Percentiles rank a stretch among this genome's conserved stretches.
Evolutionary conservation across 2,797 vertebrate species (phyloP).

Genomic region (Margarornis squamiger): DNA sequence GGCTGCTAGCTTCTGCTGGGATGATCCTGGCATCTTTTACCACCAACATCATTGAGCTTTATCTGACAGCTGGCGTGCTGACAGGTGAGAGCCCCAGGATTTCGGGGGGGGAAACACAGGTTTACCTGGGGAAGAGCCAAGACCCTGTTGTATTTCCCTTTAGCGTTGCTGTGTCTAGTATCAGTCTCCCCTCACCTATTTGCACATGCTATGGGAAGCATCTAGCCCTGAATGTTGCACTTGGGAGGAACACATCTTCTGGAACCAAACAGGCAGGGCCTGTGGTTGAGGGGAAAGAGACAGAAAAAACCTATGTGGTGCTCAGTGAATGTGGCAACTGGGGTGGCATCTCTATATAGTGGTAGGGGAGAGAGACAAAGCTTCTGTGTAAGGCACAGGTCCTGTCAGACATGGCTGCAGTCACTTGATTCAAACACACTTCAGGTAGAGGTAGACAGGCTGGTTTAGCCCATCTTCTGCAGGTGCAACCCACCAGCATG

Average conservation of each 20-base stretch:
- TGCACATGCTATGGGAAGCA: not conserved
- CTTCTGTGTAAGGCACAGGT: not conserved
- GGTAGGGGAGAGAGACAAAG: not conserved
- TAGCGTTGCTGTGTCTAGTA: not conserved
- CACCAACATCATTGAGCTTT: constrained; percentile 80
- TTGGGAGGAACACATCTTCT: not conserved
- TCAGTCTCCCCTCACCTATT: not conserved
- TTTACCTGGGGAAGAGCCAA: not conserved
- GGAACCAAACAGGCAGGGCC: not conserved
- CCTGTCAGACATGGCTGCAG: not conserved
- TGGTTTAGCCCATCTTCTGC: not conserved
- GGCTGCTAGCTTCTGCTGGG: constrained; percentile 80
- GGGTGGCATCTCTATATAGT: not conserved
- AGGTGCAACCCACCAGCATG: not conserved
- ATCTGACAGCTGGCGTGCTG: constrained; percentile 81
- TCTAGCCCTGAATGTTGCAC: not conserved
- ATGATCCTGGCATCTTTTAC: constrained; percentile 83
- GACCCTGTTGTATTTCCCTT: not conserved
- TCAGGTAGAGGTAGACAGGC: not conserved
- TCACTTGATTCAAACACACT: not conserved
- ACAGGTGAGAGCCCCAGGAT: constrained; percentile 73
- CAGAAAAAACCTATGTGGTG: not conserved
- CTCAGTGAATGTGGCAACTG: not conserved
- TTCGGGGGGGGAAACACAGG: not conserved
- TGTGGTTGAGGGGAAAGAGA: not conserved